phyloP scores from a whole-genome alignment of 2,113 vertebrate species.

The Phodopus roborovskii region DNA sequence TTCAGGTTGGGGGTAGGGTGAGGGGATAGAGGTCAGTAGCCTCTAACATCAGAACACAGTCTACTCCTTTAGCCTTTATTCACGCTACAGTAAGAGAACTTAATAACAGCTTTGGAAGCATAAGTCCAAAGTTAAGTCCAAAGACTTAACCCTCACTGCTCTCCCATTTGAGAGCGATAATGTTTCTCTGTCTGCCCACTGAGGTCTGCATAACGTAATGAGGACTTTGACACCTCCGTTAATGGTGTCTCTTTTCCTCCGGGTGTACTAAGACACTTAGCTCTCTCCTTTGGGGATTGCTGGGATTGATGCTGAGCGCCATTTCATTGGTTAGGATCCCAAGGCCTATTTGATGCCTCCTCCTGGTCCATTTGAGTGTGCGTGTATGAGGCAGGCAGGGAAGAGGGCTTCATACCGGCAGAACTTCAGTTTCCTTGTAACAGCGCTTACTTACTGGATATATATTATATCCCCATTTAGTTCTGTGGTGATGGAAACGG shows the following conservation, averaged over 20 bases:
- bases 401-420: neutral
- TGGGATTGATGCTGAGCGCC: neutral
- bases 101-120: neutral
- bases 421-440: neutral
- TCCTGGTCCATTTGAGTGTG: neutral
- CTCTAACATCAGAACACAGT: neutral
- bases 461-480: neutral
- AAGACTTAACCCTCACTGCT: neutral
- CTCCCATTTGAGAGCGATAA: neutral
- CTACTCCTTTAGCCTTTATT: neutral
- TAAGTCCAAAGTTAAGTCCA: neutral
- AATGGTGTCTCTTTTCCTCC: neutral
- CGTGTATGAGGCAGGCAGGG: neutral
- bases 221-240: neutral
- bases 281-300: neutral
- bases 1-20: constrained; percentile 9
- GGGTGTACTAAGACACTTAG: neutral
- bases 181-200: neutral
- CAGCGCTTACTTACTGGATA: neutral
- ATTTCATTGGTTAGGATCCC: neutral
- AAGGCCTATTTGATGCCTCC: neutral
- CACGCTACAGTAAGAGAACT: neutral
- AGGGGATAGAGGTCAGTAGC: neutral
- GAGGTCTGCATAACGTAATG: neutral
- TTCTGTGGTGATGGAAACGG: neutral